Conservation (phyloP, 2,888 invertebrate genomes). For the Psococerastis gibbosa region DNA sequence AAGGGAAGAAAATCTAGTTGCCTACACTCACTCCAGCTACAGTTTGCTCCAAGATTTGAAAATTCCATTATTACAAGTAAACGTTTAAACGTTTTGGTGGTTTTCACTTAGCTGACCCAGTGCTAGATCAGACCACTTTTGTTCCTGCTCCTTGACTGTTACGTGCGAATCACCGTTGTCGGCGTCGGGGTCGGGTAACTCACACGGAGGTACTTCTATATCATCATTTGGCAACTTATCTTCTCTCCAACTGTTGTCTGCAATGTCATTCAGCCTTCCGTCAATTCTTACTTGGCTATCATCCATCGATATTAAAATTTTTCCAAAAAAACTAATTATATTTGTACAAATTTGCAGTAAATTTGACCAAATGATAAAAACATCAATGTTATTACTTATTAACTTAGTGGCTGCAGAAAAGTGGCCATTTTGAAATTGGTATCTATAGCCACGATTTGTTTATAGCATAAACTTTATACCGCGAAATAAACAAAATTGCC, state of each 20-base stretch:
- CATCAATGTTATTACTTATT: no score
- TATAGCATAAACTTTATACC: no score
- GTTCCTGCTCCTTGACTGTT: conserved; percentile 72
- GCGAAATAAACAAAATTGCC: no score
- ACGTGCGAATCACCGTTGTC: conserved; percentile 82
- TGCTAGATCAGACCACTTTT: conserved; percentile 46
- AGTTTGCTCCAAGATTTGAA: conserved; percentile 48
- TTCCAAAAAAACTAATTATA: no score
- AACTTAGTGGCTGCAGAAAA: no score
- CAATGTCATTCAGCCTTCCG: conserved; percentile 56
- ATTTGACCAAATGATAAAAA: no score
- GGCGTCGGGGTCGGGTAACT: conserved; percentile 82
- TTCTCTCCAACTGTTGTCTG: conserved; percentile 75
- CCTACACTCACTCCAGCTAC: conserved; percentile 38
- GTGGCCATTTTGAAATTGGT: no score
- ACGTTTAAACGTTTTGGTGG: conserved; percentile 24
- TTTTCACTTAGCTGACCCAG: conserved; percentile 32
- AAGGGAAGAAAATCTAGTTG: conserved; percentile 54
- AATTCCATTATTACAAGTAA: conserved; percentile 64
- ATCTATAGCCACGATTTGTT: no score
- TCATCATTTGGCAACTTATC: conserved; percentile 71
- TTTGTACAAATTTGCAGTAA: no score
- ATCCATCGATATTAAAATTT: no score
- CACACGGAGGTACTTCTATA: conserved; percentile 63
- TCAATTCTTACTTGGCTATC: conserved; percentile 59